A percentile compares a stretch with the other conserved stretches of the same genome.
phyloP scores from a whole-genome alignment of 2,797 vertebrate species.

The Coreius guichenoti region DNA sequence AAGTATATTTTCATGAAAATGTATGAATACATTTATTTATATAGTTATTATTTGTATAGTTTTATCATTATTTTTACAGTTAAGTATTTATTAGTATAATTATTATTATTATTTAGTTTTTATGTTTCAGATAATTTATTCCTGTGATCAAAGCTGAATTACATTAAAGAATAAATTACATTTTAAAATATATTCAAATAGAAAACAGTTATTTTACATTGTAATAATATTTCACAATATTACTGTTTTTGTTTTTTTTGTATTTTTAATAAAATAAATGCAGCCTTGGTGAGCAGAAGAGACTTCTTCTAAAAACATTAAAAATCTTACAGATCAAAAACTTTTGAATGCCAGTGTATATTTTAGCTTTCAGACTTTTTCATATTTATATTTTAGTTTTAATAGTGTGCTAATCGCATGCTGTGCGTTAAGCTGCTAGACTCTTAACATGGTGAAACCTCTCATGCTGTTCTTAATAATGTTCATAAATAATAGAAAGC shows the following conservation, averaged over 20 bases:
- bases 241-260: too few species aligned
- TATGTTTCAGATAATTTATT: not conserved
- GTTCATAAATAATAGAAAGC: not conserved
- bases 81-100: too few species aligned
- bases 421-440: not conserved
- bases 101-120: not conserved
- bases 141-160: too few species aligned
- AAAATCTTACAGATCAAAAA: too few species aligned
- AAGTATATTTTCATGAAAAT: not conserved
- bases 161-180: too few species aligned
- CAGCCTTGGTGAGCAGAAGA: too few species aligned
- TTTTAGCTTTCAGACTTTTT: not conserved
- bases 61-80: not conserved
- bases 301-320: too few species aligned
- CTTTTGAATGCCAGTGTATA: too few species aligned
- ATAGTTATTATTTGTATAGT: not conserved
- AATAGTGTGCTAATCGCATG: not conserved
- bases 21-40: not conserved
- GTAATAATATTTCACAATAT: too few species aligned
- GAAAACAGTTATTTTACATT: too few species aligned
- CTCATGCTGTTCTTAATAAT: not conserved
- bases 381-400: not conserved
- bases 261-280: too few species aligned
- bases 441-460: not conserved
- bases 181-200: too few species aligned